Conservation (phyloP, 1,140 invertebrate species). For the Bombus polaris region DNA sequence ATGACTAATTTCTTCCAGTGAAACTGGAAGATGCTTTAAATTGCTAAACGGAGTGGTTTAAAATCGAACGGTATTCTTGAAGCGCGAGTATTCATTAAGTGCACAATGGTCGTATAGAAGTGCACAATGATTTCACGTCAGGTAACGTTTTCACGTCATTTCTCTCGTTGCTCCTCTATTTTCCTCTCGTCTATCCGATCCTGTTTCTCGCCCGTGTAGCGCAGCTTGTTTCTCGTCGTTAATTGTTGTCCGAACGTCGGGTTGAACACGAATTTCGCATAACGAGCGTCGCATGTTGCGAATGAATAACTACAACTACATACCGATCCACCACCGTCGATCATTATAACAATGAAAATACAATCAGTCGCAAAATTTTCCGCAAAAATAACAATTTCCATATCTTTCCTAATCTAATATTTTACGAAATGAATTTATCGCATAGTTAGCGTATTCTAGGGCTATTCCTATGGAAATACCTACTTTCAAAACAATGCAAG, state of each 20-base stretch:
- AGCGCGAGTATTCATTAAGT: not conserved
- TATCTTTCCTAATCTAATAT: no score
- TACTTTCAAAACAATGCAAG: no score
- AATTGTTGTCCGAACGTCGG: conserved; percentile 30
- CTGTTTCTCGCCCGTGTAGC: not conserved
- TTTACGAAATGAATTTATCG: no score
- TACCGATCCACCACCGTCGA: not conserved
- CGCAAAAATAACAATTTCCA: no score
- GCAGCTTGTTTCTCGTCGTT: conserved; percentile 36
- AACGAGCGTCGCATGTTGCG: conserved; percentile 23
- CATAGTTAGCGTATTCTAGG: no score
- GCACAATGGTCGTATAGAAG: no score
- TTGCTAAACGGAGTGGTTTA: not conserved
- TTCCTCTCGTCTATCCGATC: not conserved
- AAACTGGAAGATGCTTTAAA: not conserved
- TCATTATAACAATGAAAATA: not conserved
- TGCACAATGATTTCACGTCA: not conserved
- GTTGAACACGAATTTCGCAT: conserved; percentile 26
- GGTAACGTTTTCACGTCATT: conserved; percentile 42
- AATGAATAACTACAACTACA: not conserved
- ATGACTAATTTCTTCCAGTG: no score
- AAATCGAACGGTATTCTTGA: not conserved
- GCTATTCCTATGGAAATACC: no score
- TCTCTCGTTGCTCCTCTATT: conserved; percentile 6
- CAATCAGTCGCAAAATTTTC: not conserved